phyloP scores from a whole-genome alignment of 1,140 invertebrate genomes.

The Musca domestica region DNA sequence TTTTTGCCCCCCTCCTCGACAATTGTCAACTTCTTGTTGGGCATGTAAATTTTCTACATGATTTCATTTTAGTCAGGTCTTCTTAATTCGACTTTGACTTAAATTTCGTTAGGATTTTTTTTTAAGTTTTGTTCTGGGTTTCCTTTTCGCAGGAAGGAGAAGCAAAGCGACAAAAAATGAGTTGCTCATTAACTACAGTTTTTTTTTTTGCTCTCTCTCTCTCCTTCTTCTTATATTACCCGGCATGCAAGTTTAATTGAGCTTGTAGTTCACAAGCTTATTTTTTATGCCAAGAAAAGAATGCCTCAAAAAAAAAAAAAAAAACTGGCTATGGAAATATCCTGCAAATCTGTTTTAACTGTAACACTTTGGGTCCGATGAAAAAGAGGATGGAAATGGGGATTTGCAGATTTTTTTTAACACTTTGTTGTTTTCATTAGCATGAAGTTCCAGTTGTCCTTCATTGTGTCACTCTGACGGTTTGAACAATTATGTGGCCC shows the following conservation, averaged over 20 bases:
- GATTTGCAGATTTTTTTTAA: no score
- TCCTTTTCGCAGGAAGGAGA: neutral
- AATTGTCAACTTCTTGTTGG: no score
- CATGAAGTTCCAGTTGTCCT: neutral
- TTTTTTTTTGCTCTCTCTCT: no score
- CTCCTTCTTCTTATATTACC: neutral
- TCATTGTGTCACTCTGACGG: neutral
- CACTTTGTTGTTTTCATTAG: no score
- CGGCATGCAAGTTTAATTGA: slow-evolving; percentile 2
- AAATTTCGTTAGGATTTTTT: no score
- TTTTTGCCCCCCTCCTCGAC: no score
- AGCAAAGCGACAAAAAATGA: neutral
- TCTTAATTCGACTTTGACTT: no score
- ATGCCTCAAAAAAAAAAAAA: neutral
- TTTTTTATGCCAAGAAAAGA: neutral
- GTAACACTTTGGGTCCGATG: neutral
- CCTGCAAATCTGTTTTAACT: neutral
- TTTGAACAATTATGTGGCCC: no score
- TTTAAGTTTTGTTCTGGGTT: no score
- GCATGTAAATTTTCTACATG: no score
- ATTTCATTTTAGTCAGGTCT: no score
- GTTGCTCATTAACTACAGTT: neutral
- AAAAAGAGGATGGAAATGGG: no score
- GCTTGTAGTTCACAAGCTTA: neutral
- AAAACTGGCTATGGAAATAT: neutral